Evolutionary conservation across 2,888 invertebrate genomes (phyloP).

Genomic region (Drosophila fulvimacula): DNA sequence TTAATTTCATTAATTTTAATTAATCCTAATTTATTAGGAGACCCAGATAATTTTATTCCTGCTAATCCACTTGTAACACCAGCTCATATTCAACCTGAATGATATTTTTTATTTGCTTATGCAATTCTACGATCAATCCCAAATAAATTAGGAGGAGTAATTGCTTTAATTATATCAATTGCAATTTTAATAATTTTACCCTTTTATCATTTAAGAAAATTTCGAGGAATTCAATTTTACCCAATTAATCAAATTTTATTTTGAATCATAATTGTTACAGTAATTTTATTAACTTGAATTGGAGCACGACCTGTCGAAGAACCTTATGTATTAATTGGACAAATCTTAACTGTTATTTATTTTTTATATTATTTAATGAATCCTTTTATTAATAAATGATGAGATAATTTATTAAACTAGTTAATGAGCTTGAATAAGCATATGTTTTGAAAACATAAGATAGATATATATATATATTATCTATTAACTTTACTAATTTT

Average conservation of each 20-base stretch:
- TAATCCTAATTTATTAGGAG: too few relatives aligned
- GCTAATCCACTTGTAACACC: not conserved
- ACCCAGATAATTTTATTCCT: not conserved
- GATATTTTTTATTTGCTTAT: not conserved
- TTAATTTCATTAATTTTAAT: too few relatives aligned
- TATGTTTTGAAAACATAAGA: conserved; percentile 90
- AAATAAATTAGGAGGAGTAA: not conserved
- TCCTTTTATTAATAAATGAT: conserved; percentile 83
- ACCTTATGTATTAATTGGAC: conserved; percentile 88
- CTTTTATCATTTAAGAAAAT: not conserved
- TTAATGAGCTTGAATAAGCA: conserved; percentile 89
- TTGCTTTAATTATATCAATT: not conserved
- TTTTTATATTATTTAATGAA: conserved; percentile 86
- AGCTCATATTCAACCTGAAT: not conserved
- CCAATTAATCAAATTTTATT: not conserved
- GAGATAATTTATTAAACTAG: conserved; percentile 73
- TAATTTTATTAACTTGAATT: conserved; percentile 90
- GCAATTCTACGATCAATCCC: not conserved
- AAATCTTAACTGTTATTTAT: conserved; percentile 85
- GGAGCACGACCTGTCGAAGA: conserved; percentile 89
- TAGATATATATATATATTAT: conserved; percentile 86
- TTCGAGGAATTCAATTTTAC: not conserved
- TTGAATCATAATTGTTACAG: conserved; percentile 81
- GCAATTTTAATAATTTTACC: not conserved
- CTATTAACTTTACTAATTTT: conserved; percentile 74